Conservation (phyloP, 2,888 invertebrate species). For the Dicycla oo region DNA sequence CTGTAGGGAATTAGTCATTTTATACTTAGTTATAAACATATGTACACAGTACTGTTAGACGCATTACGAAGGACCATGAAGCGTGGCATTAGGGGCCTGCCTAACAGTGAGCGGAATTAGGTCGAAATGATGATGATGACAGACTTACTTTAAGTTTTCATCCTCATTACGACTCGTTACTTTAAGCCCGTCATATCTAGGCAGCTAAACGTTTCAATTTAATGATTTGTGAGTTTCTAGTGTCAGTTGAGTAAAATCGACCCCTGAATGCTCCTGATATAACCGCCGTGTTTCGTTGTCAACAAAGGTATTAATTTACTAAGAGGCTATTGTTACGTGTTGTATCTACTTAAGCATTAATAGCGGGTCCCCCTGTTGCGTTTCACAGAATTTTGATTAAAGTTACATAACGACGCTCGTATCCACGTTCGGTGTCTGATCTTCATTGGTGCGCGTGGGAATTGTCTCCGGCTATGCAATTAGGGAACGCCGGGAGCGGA, state of each 20-base stretch:
- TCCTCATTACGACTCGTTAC: conserved; percentile 31
- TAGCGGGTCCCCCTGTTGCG: conserved; percentile 61
- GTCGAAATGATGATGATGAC: conserved; percentile 65
- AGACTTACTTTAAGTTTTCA: conserved; percentile 47
- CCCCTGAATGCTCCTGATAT: conserved; percentile 28
- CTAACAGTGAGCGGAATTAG: conserved; percentile 61
- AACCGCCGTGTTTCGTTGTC: conserved; percentile 41
- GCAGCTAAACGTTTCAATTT: conserved; percentile 16
- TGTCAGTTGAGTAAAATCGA: conserved; percentile 28
- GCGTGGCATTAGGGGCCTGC: conserved; percentile 57
- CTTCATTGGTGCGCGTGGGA: conserved; percentile 83
- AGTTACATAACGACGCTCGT: conserved; percentile 77
- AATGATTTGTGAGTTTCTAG: conserved; percentile 12
- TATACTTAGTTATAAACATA: conserved; percentile 29
- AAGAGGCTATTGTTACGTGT: conserved; percentile 54
- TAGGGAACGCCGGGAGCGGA: conserved; percentile 85
- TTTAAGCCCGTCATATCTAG: conserved; percentile 13
- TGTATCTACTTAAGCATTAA: conserved; percentile 57
- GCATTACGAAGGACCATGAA: conserved; percentile 62
- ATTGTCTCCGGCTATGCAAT: conserved; percentile 83
- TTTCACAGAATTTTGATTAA: conserved; percentile 82
- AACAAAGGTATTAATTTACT: conserved; percentile 64
- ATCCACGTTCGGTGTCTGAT: conserved; percentile 72
- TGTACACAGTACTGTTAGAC: conserved; percentile 52
- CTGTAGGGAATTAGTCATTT: conserved; percentile 12